Base-by-base conservation (phyloP, 1,140 invertebrate species). In the Drosophila quadrilineata region DNA sequence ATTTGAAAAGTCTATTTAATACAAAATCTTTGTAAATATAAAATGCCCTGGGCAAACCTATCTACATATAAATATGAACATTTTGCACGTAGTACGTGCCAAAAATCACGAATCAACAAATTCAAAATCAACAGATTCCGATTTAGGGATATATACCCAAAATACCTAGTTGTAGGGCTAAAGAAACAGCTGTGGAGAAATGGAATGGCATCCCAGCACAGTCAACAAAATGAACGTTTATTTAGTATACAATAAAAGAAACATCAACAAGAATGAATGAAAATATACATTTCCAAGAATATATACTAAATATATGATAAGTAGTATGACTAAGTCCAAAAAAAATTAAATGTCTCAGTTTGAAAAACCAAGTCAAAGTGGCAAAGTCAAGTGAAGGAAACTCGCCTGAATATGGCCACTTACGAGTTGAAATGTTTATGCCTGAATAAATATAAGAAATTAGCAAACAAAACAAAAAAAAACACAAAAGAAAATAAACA, bases 311-410 rank as follows among this genome's bases (percentile, higher is more conserved):
- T 48, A 49, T 43, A 17, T 19, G 5, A 49, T 49, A 43, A 14
- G 22, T 54, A 45, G 19, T 8, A 49, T 43, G 64, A 77, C 76
- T 77, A 77, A 77, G 56, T 40, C 57, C 33, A 2, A 24, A 59
- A 38, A 46, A 5, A 9, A 14, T 33, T 19, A 19, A 5, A 26
- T n/a, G 28, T 10, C 6, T 16, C 14, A 6, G 12, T 1, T 12
- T 16, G n/a, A 60, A 58, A 17, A 58, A 48, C 36, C n/a, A n/a
- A 38, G 26, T 19, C 29, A 43, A 45, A 48, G 21, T 57, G n/a
- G n/a, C n/a, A 62, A 75, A 76, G 57, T 75, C 75, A 79, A 79
- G 50, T 74, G 50, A 70, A 80, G 71, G 58, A 68, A 76, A 76
- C 10, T 3, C n/a, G n/a, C 22, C 3, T 33, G 53, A 56, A 45